A percentile compares a stretch with the other conserved stretches of the same genome.
Evolutionary conservation across 2,113 vertebrate species (phyloP).

Genomic region (human): DNA sequence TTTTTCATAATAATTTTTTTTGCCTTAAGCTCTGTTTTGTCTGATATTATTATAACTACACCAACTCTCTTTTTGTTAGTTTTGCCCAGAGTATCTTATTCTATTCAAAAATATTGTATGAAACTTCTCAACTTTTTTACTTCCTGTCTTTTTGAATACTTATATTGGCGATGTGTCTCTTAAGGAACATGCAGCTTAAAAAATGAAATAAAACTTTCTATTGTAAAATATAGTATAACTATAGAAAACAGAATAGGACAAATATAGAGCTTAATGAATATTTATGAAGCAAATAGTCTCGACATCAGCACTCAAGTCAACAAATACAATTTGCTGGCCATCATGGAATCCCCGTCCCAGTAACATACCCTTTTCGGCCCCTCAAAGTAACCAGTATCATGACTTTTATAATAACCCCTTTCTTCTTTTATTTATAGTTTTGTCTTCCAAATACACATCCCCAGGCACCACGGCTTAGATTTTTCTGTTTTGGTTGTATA

Average conservation of each 20-base stretch:
- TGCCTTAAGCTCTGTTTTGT: background rate
- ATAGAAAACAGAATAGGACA: background rate
- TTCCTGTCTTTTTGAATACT: background rate
- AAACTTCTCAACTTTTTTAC: slow-evolving; percentile 3
- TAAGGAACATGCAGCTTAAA: slow-evolving; percentile 11
- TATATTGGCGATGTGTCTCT: background rate
- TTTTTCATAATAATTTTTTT: background rate
- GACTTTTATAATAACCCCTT: background rate
- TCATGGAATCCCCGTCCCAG: background rate
- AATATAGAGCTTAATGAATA: background rate
- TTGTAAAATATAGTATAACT: background rate
- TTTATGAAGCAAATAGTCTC: slow-evolving; percentile 6
- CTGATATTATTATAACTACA: background rate
- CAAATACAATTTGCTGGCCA: background rate
- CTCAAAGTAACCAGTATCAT: background rate
- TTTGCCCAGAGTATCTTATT: slow-evolving; percentile 5
- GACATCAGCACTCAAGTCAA: background rate
- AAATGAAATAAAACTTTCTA: background rate
- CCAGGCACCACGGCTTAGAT: background rate
- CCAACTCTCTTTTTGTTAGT: background rate
- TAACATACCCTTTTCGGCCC: background rate
- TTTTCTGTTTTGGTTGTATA: background rate
- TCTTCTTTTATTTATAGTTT: background rate
- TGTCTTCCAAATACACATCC: background rate
- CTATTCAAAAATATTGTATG: background rate